These are phyloP conservation scores for Chaetodon auriga DNA, from an alignment of 2,113 vertebrate genomes.

Conservation along the genomic window DNA sequence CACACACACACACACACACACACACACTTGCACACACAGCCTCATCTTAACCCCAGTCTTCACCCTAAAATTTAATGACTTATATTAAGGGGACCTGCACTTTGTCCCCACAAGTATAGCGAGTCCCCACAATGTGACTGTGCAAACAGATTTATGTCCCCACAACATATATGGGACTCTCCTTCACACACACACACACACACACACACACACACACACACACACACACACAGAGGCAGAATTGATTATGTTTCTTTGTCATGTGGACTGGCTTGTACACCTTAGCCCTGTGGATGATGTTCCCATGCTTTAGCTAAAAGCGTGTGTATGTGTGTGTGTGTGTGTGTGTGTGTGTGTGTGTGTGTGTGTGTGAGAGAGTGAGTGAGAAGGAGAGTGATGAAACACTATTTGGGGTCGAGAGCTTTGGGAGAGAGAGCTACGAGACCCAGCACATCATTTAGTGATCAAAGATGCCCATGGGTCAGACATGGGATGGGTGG, in stretches of 20 bases:
- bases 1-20: background rate
- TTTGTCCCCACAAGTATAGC: too few relatives aligned
- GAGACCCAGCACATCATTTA: conserved; percentile 19
- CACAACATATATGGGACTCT: too few relatives aligned
- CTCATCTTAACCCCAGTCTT: too few relatives aligned
- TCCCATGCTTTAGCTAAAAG: conserved; percentile 47
- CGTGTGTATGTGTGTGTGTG: conserved; percentile 32
- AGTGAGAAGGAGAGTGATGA: conserved; percentile 3
- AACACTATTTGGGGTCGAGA: background rate
- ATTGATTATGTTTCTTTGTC: conserved; percentile 51
- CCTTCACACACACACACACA: background rate
- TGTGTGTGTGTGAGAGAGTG: conserved; percentile 30
- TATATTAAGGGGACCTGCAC: too few relatives aligned
- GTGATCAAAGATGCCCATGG: conserved; percentile 54
- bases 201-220: background rate
- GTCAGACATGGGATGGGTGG: conserved; percentile 45
- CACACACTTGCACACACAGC: background rate
- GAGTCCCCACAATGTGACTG: too few relatives aligned
- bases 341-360: conserved; percentile 39
- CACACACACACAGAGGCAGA: conserved; percentile 22
- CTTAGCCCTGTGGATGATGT: conserved; percentile 39
- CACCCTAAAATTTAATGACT: too few relatives aligned
- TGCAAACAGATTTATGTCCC: too few relatives aligned
- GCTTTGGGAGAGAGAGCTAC: background rate
- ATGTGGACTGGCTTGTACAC: conserved; percentile 51